Base-by-base conservation (phyloP, 2,888 invertebrate species). In the Calliphora vomitoria region DNA sequence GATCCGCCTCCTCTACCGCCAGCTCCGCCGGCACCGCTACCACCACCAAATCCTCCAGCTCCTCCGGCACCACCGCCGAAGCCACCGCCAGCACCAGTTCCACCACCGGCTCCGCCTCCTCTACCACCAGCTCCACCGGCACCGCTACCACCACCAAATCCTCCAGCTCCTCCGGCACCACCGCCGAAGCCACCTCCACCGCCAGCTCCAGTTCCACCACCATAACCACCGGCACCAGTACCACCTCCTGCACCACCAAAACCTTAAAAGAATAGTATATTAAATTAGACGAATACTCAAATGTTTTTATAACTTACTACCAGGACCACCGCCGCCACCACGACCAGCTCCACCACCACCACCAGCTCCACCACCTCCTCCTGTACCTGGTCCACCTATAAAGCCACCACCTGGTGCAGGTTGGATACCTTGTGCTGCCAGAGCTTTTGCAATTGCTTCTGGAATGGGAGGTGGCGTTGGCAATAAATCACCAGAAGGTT, bases 391-490 rank as follows among this genome's bases (percentile, higher is more conserved):
- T 55, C 90, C 90, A 35, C 92, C 92, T 72, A 89, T 90, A 41
- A 82, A 90, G 50, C 92, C 93, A 60, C 92, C 93, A 25, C 93
- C 95, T 6, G 94, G 95, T 15, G 94, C 94, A 44, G 94, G 94
- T 35, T 94, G 93, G 75, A 93, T 93, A 31, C 93, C 92, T 68
- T 92, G 93, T 2, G 93, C 93, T 71, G 95, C 95, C 69, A 96
- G 91, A 0, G 95, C 94, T 90, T 95, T 95, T 81, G 94, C 94
- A 89, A 96, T 96, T 50, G 95, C 96, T 89, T 95, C 95, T n/a
- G 96, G 96, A 88, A 96, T 95, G 76, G 96, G 95, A 4, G 96
- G 96, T 8, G 96, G 95, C 0, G 95, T 95, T 18, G 96, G 96
- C 68, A 96, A 91, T 89, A 96, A 95, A 38, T 94, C 94, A 10